Percentiles rank a stretch among this genome's conserved stretches.
These are phyloP conservation scores for Nanorana parkeri DNA, from an alignment of 2,113 vertebrate species.

Conservation along the genomic window DNA sequence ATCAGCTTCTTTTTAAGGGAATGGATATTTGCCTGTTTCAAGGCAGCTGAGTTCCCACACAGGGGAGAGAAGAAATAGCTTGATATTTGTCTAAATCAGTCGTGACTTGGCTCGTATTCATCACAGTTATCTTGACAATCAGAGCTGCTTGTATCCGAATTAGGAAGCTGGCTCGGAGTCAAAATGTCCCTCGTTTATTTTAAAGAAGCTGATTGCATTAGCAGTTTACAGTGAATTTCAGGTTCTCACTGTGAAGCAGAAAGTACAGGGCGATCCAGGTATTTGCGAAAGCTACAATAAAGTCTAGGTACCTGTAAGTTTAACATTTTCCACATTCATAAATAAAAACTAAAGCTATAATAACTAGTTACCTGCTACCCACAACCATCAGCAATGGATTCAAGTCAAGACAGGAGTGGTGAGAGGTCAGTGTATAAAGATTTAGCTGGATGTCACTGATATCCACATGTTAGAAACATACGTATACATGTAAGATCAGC, in stretches of 20 bases:
- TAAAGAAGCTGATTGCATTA: slow-evolving; percentile 19
- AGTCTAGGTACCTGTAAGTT: neutral
- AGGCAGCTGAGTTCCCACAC: slow-evolving; percentile 14
- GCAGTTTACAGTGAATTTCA: slow-evolving; percentile 10
- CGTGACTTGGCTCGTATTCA: slow-evolving; percentile 42
- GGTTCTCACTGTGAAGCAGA: neutral
- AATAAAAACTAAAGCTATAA: too few species aligned
- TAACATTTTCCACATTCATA: too few species aligned
- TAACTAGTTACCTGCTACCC: too few species aligned
- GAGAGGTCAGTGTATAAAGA: too few species aligned
- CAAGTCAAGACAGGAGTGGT: too few species aligned
- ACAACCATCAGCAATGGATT: too few species aligned
- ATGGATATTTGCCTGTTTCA: neutral
- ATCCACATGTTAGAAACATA: too few species aligned
- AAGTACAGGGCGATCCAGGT: neutral
- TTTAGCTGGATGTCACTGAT: too few species aligned
- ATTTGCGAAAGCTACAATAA: neutral
- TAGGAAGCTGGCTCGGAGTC: slow-evolving; percentile 3
- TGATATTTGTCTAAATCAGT: slow-evolving; percentile 50
- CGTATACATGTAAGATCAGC: too few species aligned
- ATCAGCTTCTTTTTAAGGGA: neutral
- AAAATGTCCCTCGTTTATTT: slow-evolving; percentile 27
- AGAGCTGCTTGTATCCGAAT: slow-evolving; percentile 41
- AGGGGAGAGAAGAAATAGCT: slow-evolving; percentile 21
- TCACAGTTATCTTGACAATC: slow-evolving; percentile 46